Percentiles rank a stretch among this genome's conserved stretches.
Conservation (phyloP, 1,140 invertebrate genomes). For the Thereuonema tuberculata region DNA sequence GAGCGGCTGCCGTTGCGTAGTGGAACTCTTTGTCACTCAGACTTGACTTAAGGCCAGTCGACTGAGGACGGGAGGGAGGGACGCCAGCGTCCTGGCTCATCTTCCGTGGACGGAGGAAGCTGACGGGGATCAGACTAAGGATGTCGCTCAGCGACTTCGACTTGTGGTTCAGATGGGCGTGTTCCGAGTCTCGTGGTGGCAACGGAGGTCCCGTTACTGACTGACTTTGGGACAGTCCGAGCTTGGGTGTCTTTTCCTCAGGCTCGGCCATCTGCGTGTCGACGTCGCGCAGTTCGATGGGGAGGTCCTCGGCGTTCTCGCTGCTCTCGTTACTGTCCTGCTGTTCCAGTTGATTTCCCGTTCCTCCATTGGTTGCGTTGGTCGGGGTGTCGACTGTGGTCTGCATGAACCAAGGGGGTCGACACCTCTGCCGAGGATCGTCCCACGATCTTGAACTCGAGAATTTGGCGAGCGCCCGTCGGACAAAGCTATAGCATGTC, state of each 20-base stretch:
- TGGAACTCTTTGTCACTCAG: not conserved
- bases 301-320: conserved; percentile 56
- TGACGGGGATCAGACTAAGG: conserved; percentile 33
- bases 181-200: not conserved
- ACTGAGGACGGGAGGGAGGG: too few species aligned
- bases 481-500: conserved; percentile 84
- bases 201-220: not conserved
- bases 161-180: conserved; percentile 39
- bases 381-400: conserved; percentile 9
- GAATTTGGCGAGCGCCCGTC: conserved; percentile 57
- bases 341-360: conserved; percentile 28
- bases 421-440: conserved; percentile 2
- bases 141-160: conserved; percentile 68
- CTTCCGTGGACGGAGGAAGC: conserved; percentile 14
- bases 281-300: conserved; percentile 72
- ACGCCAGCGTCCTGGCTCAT: conserved; percentile 11
- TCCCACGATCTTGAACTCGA: conserved; percentile 18
- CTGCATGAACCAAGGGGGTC: conserved; percentile 53
- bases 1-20: not conserved
- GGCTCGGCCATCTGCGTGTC: conserved; percentile 45
- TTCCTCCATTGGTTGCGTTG: not conserved
- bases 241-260: not conserved
- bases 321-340: conserved; percentile 20
- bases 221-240: conserved; percentile 9
- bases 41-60: too few species aligned